Conservation (phyloP, 2,797 vertebrate genomes). For the Bovichtus variegatus region DNA sequence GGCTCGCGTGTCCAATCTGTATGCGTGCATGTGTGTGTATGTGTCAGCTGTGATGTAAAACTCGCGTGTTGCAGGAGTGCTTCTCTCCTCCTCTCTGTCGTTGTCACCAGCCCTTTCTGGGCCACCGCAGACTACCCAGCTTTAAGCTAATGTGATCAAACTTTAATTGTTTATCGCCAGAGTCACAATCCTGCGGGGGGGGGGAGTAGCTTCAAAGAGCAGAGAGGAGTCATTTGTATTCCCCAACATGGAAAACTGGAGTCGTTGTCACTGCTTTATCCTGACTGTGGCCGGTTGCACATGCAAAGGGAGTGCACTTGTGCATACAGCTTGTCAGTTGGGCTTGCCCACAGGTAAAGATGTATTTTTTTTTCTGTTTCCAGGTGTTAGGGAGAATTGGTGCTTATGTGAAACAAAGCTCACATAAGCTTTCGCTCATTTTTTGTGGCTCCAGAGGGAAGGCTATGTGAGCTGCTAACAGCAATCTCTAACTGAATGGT, state of each 20-base stretch:
- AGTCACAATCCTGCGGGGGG: constrained; percentile 42
- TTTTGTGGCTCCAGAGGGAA: neutral
- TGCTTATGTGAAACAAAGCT: neutral
- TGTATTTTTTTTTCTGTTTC: too few relatives aligned
- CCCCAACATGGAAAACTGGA: constrained; percentile 12
- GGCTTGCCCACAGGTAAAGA: constrained; percentile 16
- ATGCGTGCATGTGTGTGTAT: neutral
- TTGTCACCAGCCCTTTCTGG: neutral
- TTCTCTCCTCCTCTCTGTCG: neutral
- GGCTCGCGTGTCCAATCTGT: constrained; percentile 8
- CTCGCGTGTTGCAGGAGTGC: neutral
- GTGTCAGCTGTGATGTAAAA: constrained; percentile 23
- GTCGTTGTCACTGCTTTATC: constrained; percentile 20
- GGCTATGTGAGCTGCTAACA: too few relatives aligned
- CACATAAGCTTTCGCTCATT: neutral
- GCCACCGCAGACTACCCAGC: constrained; percentile 10
- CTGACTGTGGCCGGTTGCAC: constrained; percentile 28
- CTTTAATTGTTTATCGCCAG: constrained; percentile 63
- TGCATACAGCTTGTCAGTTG: constrained; percentile 12
- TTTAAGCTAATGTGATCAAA: constrained; percentile 51
- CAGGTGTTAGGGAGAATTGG: neutral
- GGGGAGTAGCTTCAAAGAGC: constrained; percentile 25
- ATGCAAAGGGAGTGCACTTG: constrained; percentile 18
- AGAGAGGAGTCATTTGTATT: constrained; percentile 33
- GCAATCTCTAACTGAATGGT: too few relatives aligned